Evolutionary conservation across 2,797 vertebrate genomes (phyloP).

Genomic region (Spinus pinus): DNA sequence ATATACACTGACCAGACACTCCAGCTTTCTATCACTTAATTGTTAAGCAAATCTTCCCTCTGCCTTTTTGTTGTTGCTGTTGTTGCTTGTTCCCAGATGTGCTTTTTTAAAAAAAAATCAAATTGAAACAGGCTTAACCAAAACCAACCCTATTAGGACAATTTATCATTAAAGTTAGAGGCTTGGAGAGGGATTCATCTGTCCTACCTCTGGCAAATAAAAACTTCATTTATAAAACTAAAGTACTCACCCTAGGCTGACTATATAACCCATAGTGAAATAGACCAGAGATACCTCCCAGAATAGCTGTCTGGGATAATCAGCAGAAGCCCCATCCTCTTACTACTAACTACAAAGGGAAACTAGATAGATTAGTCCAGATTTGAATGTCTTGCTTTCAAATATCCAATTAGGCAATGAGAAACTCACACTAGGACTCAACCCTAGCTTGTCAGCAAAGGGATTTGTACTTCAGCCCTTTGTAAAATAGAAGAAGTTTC

Average conservation of each 20-base stretch:
- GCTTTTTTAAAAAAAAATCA: background rate
- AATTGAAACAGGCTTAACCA: background rate
- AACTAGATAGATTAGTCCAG: background rate
- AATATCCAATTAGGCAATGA: background rate
- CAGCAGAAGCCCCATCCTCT: background rate
- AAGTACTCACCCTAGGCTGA: background rate
- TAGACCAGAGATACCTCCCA: background rate
- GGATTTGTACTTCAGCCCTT: background rate
- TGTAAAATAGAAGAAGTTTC: background rate
- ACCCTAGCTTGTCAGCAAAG: background rate
- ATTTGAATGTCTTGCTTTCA: slow-evolving; percentile 5
- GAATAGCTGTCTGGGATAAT: background rate
- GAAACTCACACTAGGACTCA: background rate
- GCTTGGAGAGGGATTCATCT: background rate
- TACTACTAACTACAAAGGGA: background rate
- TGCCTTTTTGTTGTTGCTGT: background rate
- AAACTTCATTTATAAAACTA: background rate
- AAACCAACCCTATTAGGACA: background rate
- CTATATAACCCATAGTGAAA: background rate
- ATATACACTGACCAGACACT: background rate
- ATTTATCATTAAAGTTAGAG: background rate
- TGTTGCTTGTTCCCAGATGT: background rate
- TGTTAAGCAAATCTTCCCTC: background rate
- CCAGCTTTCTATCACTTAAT: background rate
- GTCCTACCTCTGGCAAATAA: background rate